Percentiles rank a stretch among this genome's conserved stretches.
Evolutionary conservation across 2,888 invertebrate genomes (phyloP).

Genomic region (Acleris emargana): DNA sequence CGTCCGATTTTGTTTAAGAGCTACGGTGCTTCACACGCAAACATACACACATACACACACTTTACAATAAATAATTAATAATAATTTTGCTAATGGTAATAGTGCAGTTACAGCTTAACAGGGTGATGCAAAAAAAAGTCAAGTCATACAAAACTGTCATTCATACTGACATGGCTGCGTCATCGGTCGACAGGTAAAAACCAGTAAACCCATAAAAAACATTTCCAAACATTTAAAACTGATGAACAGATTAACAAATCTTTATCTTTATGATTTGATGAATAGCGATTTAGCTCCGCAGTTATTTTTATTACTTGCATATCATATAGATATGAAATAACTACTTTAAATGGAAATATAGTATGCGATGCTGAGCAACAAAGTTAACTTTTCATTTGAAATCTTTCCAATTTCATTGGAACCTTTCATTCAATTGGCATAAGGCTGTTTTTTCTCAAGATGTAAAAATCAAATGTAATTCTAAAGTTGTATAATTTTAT

Average conservation of each 20-base stretch:
- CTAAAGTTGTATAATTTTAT: slow-evolving; percentile 28
- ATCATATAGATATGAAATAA: slow-evolving; percentile 26
- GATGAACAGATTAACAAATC: slow-evolving; percentile 8
- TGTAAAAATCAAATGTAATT: slow-evolving; percentile 9
- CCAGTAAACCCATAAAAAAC: not conserved
- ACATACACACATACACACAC: no score
- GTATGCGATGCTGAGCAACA: slow-evolving; percentile 10
- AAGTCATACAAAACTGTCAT: no score
- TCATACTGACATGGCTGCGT: no score
- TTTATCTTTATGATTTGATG: slow-evolving; percentile 23
- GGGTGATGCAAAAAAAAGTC: no score
- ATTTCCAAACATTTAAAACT: slow-evolving; percentile 1
- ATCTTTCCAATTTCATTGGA: not conserved
- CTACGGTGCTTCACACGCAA: no score
- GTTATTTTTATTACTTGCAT: slow-evolving; percentile 2
- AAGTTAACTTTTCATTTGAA: slow-evolving; percentile 1
- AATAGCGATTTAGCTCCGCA: slow-evolving; percentile 2
- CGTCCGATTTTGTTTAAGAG: no score
- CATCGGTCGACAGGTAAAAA: not conserved
- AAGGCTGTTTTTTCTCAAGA: slow-evolving; percentile 6
- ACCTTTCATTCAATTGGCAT: not conserved
- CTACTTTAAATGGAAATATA: slow-evolving; percentile 26
- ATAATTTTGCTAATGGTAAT: no score
- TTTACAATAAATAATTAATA: no score
- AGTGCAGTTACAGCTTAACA: no score